A percentile compares a stretch with the other conserved stretches of the same genome.
Evolutionary conservation across 92 coral and sea anemone species (phyloP).

Genomic region (Parazoanthus atlanticus): DNA sequence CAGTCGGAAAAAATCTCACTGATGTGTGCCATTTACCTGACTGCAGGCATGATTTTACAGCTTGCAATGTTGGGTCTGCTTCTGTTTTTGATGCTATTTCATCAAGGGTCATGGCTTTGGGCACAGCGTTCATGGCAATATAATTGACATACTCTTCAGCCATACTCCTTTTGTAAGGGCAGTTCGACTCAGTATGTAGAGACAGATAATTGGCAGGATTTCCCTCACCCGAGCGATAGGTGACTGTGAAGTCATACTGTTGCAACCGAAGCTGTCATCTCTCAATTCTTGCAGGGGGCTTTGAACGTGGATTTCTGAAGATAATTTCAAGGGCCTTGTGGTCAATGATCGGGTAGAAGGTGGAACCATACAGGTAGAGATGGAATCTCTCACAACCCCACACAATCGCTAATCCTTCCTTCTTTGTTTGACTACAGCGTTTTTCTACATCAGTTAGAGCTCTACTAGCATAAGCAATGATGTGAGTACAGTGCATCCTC

Average conservation of each 20-base stretch:
- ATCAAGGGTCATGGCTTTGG: slow-evolving; percentile 40
- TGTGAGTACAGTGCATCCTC: no score
- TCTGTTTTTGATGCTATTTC: slow-evolving; percentile 21
- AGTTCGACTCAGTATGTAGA: slow-evolving; percentile 14
- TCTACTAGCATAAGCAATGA: slow-evolving; percentile 45
- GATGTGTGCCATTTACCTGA: slow-evolving; percentile 40
- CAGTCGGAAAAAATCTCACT: slow-evolving; percentile 14
- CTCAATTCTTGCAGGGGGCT: slow-evolving; percentile 43
- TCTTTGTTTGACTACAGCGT: slow-evolving; percentile 47
- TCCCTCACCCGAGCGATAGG: slow-evolving; percentile 25
- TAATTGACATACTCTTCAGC: slow-evolving; percentile 38
- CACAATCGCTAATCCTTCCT: slow-evolving; percentile 46
- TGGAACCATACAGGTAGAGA: slow-evolving; percentile 34
- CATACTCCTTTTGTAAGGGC: slow-evolving; percentile 1
- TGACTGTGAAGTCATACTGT: slow-evolving; percentile 36
- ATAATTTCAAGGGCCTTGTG: slow-evolving; percentile 47
- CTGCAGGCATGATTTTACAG: no score
- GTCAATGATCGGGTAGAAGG: slow-evolving; percentile 36
- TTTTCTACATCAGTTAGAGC: slow-evolving; percentile 41
- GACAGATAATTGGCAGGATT: slow-evolving; percentile 44
- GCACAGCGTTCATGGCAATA: slow-evolving; percentile 35
- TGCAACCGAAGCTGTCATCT: slow-evolving; percentile 39
- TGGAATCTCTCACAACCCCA: slow-evolving; percentile 44
- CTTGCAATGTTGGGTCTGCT: slow-evolving; percentile 31
- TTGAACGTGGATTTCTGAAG: slow-evolving; percentile 47